phyloP scores from a whole-genome alignment of 2,888 invertebrate genomes.

The Acronicta aceris region DNA sequence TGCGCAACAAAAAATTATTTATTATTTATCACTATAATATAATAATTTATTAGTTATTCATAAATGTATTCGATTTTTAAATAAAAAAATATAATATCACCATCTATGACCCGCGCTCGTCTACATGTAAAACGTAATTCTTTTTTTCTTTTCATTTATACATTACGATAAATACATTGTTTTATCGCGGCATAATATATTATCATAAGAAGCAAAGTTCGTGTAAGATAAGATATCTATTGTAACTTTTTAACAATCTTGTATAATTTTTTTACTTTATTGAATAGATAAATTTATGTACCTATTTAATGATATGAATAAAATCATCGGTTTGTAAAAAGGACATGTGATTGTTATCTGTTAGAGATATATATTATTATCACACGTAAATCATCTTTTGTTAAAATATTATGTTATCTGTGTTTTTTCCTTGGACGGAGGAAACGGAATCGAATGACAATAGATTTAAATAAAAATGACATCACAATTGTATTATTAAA shows the following conservation, averaged over 20 bases:
- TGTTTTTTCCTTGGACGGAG: no score
- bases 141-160: constrained; percentile 42
- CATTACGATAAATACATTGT: constrained; percentile 44
- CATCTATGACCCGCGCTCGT: constrained; percentile 7
- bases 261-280: constrained; percentile 19
- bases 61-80: no score
- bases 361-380: background rate
- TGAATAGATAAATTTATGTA: background rate
- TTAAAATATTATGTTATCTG: no score
- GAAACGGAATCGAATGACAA: no score
- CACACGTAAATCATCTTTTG: background rate
- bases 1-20: no score
- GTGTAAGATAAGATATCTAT: constrained; percentile 54
- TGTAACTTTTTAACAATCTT: constrained; percentile 27
- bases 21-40: no score
- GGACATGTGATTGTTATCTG: background rate
- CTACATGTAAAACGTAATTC: constrained; percentile 47
- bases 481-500: no score
- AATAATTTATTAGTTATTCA: no score
- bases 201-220: constrained; percentile 59
- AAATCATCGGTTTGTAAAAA: background rate
- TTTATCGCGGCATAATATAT: constrained; percentile 46
- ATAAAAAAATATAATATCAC: no score
- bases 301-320: background rate
- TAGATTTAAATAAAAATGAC: no score